phyloP scores from a whole-genome alignment of 2,888 invertebrate species.

The Drosophila multiciliata region DNA sequence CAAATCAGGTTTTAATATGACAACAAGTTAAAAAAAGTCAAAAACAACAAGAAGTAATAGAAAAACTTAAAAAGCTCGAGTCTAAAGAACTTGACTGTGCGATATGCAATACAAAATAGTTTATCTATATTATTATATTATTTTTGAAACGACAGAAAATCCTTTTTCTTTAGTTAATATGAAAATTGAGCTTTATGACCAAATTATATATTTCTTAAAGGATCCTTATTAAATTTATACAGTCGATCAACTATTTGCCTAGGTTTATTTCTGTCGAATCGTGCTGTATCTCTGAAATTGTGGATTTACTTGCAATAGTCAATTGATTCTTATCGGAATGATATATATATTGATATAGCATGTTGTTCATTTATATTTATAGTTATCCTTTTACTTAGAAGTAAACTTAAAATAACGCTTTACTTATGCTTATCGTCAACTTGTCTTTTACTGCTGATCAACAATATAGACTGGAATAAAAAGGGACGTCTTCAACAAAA shows the following conservation, averaged over 20 bases:
- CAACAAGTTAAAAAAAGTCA: constrained; percentile 63
- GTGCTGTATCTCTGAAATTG: neutral
- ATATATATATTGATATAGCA: too few species aligned
- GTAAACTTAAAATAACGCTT: too few species aligned
- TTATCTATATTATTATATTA: neutral
- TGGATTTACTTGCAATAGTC: neutral
- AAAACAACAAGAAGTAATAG: constrained; percentile 7
- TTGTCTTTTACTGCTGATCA: neutral
- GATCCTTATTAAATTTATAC: neutral
- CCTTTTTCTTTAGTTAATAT: neutral
- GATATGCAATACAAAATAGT: neutral
- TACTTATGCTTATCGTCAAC: neutral
- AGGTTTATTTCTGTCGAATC: neutral
- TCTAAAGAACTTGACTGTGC: neutral
- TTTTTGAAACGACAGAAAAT: neutral
- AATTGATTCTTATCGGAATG: too few species aligned
- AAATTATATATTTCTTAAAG: neutral
- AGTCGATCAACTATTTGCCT: neutral
- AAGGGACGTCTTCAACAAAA: neutral
- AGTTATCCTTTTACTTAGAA: neutral
- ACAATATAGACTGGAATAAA: neutral
- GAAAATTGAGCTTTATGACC: neutral
- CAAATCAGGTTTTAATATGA: constrained; percentile 80
- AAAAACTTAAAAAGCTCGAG: constrained; percentile 3
- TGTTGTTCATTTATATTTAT: neutral